Conservation (phyloP, 2,888 invertebrate genomes). For the Drosophila kanekoi region DNA sequence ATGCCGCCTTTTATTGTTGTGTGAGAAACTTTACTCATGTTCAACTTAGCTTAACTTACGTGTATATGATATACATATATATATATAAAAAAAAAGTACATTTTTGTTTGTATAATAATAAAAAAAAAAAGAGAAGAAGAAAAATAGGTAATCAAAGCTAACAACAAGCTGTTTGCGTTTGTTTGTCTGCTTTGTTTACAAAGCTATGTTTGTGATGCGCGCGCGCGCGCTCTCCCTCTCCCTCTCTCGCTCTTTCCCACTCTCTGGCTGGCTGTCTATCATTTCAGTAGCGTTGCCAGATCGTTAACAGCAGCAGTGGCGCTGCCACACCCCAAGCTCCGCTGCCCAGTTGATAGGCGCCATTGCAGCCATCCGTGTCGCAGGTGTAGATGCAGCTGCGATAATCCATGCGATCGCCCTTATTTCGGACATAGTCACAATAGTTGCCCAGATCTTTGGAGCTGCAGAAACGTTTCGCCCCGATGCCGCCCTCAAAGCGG, state of each 20-base stretch:
- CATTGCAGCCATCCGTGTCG: slow-evolving; percentile 92
- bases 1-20: slow-evolving; percentile 21
- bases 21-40: slow-evolving; percentile 51
- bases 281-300: slow-evolving; percentile 59
- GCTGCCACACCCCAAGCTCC: slow-evolving; percentile 49
- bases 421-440: slow-evolving; percentile 94
- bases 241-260: slow-evolving; percentile 3
- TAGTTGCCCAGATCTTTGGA: slow-evolving; percentile 94
- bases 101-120: slow-evolving; percentile 1
- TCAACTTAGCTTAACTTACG: slow-evolving; percentile 35
- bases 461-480: slow-evolving; percentile 95
- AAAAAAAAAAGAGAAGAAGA: slow-evolving; percentile 8
- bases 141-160: slow-evolving; percentile 40
- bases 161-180: slow-evolving; percentile 17
- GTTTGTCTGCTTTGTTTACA: slow-evolving; percentile 53
- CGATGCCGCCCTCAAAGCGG: slow-evolving; percentile 95
- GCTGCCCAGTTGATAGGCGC: slow-evolving; percentile 79
- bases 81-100: slow-evolving; percentile 39
- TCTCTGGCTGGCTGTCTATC: neutral
- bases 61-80: neutral
- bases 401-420: slow-evolving; percentile 93
- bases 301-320: slow-evolving; percentile 19
- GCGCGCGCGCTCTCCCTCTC: slow-evolving; percentile 2
- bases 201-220: slow-evolving; percentile 53
- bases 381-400: slow-evolving; percentile 96